These are phyloP conservation scores for Serinus canaria DNA, from an alignment of 2,113 vertebrate genomes.

Conservation along the genomic window DNA sequence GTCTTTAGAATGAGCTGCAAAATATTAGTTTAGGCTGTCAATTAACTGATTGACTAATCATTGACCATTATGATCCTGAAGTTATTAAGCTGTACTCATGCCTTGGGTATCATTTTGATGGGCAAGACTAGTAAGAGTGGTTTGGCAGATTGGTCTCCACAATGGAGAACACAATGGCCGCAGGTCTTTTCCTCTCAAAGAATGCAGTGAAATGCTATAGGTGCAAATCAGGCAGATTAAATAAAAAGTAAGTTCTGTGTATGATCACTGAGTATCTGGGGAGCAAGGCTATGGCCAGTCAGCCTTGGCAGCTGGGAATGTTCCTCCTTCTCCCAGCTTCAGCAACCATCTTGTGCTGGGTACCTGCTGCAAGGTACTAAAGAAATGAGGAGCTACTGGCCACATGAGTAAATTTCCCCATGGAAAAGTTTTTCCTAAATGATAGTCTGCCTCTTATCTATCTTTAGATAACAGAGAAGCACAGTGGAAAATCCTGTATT, in stretches of 20 bases:
- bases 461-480: neutral
- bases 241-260: neutral
- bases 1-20: neutral
- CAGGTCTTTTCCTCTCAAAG: neutral
- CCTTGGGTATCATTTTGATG: neutral
- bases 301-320: neutral
- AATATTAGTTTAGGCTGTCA: neutral
- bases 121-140: neutral
- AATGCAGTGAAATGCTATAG: neutral
- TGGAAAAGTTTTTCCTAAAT: neutral
- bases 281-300: neutral
- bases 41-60: neutral
- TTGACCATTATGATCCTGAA: neutral
- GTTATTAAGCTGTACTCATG: neutral
- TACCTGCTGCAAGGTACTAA: neutral
- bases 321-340: neutral
- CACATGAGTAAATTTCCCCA: neutral
- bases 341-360: neutral
- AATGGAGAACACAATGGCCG: rapidly evolving
- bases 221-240: neutral
- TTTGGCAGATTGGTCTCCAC: neutral
- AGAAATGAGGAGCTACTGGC: neutral
- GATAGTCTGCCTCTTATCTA: neutral
- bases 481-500: neutral
- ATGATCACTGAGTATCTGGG: neutral